phyloP scores from a whole-genome alignment of 2,797 vertebrate genomes.

The Erethizon dorsatum region DNA sequence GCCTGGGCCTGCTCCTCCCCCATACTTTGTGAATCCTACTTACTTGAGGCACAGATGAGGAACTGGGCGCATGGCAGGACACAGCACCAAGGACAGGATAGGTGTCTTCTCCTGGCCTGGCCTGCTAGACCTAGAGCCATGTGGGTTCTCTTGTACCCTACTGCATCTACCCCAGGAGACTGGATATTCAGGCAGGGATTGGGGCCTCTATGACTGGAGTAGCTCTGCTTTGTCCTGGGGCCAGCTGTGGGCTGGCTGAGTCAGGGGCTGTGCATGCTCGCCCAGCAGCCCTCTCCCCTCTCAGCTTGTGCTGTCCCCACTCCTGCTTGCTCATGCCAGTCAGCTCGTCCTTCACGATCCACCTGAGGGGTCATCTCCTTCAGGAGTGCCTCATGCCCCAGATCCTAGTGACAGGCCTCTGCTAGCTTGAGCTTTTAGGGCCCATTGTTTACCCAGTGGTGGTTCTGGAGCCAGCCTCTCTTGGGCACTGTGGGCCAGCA shows the following conservation, averaged over 20 bases:
- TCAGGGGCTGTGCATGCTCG: rapidly evolving
- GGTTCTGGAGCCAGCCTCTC: neutral
- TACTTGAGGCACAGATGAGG: slow-evolving; percentile 41
- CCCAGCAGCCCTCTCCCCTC: neutral
- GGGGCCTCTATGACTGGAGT: neutral
- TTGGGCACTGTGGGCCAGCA: neutral
- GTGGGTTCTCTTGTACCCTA: neutral
- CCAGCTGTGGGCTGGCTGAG: neutral
- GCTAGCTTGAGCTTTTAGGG: neutral
- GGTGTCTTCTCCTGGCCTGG: neutral
- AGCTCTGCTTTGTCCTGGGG: neutral
- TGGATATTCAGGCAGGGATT: neutral
- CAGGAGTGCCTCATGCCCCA: neutral
- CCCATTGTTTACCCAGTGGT: neutral
- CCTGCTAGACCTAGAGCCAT: neutral
- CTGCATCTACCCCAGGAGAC: neutral
- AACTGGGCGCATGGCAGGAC: neutral
- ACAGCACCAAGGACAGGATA: neutral
- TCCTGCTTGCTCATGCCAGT: rapidly evolving
- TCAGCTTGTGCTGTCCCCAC: neutral
- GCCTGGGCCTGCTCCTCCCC: slow-evolving; percentile 42
- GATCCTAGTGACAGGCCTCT: neutral
- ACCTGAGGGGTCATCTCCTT: neutral
- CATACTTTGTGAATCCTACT: slow-evolving; percentile 28
- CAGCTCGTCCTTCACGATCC: neutral